Evolutionary conservation across 2,797 vertebrate genomes (phyloP), one percentile per base, ranked within the genome.

Genomic region (Balearica regulorum): DNA sequence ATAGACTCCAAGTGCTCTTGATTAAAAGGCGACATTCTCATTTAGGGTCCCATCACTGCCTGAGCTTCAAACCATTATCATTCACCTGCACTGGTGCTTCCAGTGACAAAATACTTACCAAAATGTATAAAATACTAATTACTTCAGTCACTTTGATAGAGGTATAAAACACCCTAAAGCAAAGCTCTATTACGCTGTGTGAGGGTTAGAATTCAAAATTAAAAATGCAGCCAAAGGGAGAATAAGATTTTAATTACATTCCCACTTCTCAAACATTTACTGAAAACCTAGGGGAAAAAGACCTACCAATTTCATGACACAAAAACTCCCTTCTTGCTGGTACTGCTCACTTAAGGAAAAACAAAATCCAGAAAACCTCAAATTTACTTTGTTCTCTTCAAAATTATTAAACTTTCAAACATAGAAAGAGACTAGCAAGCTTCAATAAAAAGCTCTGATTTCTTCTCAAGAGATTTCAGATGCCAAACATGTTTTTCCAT

Each of bases 81-180:
- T 96, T 96, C 87, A 96, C 82, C 93, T 90, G 82, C 92, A 93
- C 61, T 80, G 73, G 85, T 66, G 88, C 73, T 83, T 91, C 86
- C 66, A 93, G 89, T 94, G 94, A 96, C 96, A 96, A 97, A 96
- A 97, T 92, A 92, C 92, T 94, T 95, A 96, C 62, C 87, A 90
- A 94, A 97, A 96, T 76, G 83, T 94, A 93, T 85, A 92, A 95
- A 96, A 97, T 91, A 95, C 64, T 96, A 96, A 96, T 97, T 96
- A 96, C 70, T 96, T 95, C 33, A 83, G 95, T 89, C 93, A 96
- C 76, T 94, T 96, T 89, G 62, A 95, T 92, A 83, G 87, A 92
- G 84, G 76, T 66, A 95, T 95, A 91, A 96, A 96, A 90, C 60
- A 96, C 81, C 87, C 86, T 77, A 70, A 96, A 79, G 78, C 89